Evolutionary conservation across 2,888 invertebrate genomes (phyloP).

Genomic region (Drosophila vallismaia): DNA sequence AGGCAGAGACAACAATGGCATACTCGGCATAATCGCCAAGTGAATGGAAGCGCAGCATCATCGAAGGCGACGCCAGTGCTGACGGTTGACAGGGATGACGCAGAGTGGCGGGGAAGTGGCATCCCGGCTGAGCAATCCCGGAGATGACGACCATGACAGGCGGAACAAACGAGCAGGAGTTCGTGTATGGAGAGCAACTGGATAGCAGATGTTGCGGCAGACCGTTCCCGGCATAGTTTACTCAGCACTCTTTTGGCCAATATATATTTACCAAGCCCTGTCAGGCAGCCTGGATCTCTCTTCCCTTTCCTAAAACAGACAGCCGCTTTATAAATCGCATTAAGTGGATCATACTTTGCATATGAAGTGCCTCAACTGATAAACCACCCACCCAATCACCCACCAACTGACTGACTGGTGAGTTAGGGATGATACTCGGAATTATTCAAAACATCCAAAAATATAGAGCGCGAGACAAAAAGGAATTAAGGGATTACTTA

Average conservation of each 20-base stretch:
- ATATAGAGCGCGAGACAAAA: not conserved
- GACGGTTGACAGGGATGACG: constrained; percentile 31
- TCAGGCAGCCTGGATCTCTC: not conserved
- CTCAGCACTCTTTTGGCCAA: constrained; percentile 26
- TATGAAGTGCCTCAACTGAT: constrained; percentile 65
- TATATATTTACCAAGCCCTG: constrained; percentile 13
- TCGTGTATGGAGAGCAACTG: constrained; percentile 39
- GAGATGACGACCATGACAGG: constrained; percentile 57
- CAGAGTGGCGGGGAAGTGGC: constrained; percentile 4
- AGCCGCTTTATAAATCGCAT: constrained; percentile 77
- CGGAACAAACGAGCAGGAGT: constrained; percentile 72
- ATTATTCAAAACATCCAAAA: not conserved
- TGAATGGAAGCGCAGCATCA: constrained; percentile 78
- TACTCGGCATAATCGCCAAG: constrained; percentile 68
- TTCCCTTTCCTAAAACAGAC: not conserved
- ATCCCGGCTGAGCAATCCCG: constrained; percentile 1
- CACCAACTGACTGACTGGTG: not conserved
- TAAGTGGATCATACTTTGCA: constrained; percentile 81
- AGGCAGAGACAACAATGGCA: constrained; percentile 71
- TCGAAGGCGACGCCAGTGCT: constrained; percentile 47
- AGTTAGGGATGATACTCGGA: constrained; percentile 6
- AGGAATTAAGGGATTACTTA: too few species aligned
- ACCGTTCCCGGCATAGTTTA: constrained; percentile 18
- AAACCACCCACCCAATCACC: not conserved
- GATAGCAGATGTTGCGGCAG: constrained; percentile 32